Evolutionary conservation across 2,113 vertebrate genomes (phyloP).

Genomic region (Romanogobio albipinnatus): DNA sequence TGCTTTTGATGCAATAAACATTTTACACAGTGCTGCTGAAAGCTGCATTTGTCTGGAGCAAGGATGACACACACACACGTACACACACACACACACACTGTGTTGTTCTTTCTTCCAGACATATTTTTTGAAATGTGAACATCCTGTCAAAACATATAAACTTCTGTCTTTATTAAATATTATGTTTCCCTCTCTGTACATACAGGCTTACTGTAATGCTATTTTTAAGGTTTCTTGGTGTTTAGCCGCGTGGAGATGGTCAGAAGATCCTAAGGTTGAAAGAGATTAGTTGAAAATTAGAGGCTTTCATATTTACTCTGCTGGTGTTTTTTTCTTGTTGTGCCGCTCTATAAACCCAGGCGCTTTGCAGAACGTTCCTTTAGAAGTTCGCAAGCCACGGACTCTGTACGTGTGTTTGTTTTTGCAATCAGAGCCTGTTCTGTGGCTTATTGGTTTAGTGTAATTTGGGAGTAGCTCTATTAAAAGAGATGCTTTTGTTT

Average conservation of each 20-base stretch:
- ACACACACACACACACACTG: not conserved
- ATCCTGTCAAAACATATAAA: slow-evolving; percentile 56
- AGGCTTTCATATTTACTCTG: slow-evolving; percentile 24
- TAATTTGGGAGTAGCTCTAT: slow-evolving; percentile 50
- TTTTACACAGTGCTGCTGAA: slow-evolving; percentile 20
- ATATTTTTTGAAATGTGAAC: slow-evolving; percentile 44
- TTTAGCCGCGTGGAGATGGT: slow-evolving; percentile 21
- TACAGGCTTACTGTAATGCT: slow-evolving; percentile 30
- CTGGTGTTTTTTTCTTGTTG: slow-evolving; percentile 23
- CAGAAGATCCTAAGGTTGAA: slow-evolving; percentile 16
- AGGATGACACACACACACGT: not conserved
- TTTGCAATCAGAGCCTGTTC: slow-evolving; percentile 53
- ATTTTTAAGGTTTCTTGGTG: slow-evolving; percentile 17
- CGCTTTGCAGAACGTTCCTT: not conserved
- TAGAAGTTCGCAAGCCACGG: not conserved
- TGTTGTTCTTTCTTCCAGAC: slow-evolving; percentile 42
- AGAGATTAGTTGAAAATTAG: slow-evolving; percentile 29
- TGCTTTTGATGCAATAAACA: not conserved
- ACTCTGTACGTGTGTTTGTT: slow-evolving; percentile 21
- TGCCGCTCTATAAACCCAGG: not conserved
- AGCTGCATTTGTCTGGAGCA: slow-evolving; percentile 14
- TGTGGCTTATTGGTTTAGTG: slow-evolving; percentile 51
- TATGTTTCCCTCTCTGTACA: slow-evolving; percentile 32
- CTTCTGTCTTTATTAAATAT: slow-evolving; percentile 52
- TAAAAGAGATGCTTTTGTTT: slow-evolving; percentile 57